phyloP scores from a whole-genome alignment of 2,113 vertebrate species.

The Notiomystis cincta region DNA sequence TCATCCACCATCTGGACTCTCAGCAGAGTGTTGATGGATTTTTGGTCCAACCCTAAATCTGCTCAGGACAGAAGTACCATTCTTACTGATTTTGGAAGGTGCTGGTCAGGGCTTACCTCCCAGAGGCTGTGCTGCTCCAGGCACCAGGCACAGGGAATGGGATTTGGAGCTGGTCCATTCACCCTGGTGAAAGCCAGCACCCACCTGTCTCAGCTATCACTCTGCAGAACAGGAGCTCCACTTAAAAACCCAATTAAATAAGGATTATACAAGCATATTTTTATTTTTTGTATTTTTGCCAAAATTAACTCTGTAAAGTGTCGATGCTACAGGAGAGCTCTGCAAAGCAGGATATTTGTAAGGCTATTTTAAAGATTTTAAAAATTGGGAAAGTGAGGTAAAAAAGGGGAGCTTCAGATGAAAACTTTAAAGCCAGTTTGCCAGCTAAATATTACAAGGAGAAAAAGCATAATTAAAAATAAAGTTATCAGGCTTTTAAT shows the following conservation, averaged over 20 bases:
- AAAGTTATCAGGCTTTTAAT: neutral
- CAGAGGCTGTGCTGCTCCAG: neutral
- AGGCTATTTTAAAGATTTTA: neutral
- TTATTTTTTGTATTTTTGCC: neutral
- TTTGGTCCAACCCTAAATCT: neutral
- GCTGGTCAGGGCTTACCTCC: neutral
- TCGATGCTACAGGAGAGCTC: neutral
- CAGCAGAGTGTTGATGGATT: neutral
- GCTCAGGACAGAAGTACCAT: neutral
- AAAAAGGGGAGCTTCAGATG: neutral
- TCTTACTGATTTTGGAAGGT: neutral
- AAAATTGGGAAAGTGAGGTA: neutral
- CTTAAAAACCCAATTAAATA: neutral
- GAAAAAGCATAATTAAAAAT: neutral
- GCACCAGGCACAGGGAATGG: neutral
- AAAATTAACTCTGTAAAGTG: neutral
- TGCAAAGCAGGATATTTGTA: neutral
- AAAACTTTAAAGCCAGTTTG: neutral
- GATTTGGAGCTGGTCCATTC: neutral
- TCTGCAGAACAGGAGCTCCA: neutral
- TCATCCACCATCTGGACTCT: neutral
- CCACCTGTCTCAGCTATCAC: neutral
- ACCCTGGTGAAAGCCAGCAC: neutral
- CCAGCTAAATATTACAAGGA: neutral
- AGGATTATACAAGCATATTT: neutral